Evolutionary conservation across 2,888 invertebrate genomes (phyloP), one percentile per base, ranked within the genome.

Genomic region (Pachymerium ferrugineum): DNA sequence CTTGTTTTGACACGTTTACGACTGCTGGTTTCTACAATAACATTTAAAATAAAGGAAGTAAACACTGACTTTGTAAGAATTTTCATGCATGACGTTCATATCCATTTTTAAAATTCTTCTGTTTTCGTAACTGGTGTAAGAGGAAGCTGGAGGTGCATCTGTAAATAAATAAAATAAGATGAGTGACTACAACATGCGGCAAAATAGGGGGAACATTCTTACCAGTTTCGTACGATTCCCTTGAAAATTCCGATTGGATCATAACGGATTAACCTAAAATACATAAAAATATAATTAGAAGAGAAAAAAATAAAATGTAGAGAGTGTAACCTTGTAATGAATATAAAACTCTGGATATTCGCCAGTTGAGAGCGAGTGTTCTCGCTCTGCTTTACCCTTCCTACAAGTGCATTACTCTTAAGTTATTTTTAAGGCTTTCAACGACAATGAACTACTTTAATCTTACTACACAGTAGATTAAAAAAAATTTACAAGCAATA

Each of bases 101-200:
- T 62, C 62, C 62, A 62, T 62, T 28, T 28, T 62, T 62, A 62
- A 62, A 62, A 25, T 8, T 28, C 62, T 25, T 28, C 62, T 62
- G 62, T 28, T 10, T 22, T 62, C 10, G 62, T 22, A 22, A 28
- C 28, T 62, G 62, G 62, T 14, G 62, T 28, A 62, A n/a, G 25
- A 62, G 62, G 62, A 62, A 62, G 62, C 22, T 22, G 62, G 28
- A 28, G 62, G 28, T 14, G 28, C 28, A 22, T 62, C 62, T 62
- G 62, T 62, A 62, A 62, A 62, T 62, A 62, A 62, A 62, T 62
- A 62, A n/a, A n/a, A n/a, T n/a, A n/a, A n/a, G n/a, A n/a, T n/a
- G n/a, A n/a, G n/a, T n/a, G n/a, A n/a, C n/a, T n/a, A n/a, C n/a
- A n/a, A n/a, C n/a, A n/a, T n/a, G n/a, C n/a, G n/a, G n/a, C n/a